These are phyloP conservation scores for Alligator sinensis DNA, from an alignment of 2,113 vertebrate species.

Conservation along the genomic window DNA sequence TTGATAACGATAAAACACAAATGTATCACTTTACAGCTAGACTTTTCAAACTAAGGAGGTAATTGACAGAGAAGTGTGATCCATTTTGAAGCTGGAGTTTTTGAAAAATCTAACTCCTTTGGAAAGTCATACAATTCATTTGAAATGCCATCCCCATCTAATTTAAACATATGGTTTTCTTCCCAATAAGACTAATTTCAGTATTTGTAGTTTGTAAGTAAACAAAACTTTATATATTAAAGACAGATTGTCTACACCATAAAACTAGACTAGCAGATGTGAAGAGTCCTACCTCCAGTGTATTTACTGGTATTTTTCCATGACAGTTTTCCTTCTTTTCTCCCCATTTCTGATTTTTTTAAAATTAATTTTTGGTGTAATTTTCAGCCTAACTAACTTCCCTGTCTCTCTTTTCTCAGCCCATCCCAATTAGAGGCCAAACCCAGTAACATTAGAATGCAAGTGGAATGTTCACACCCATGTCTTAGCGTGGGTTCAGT, in stretches of 20 bases:
- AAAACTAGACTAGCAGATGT: neutral
- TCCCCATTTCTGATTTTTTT: neutral
- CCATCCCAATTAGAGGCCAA: neutral
- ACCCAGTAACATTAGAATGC: neutral
- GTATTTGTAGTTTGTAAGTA: neutral
- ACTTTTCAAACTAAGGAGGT: neutral
- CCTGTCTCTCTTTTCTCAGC: neutral
- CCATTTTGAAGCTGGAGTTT: neutral
- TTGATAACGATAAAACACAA: neutral
- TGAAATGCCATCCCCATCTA: neutral
- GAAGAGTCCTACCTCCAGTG: neutral
- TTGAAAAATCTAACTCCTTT: neutral
- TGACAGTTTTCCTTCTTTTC: neutral
- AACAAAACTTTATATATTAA: neutral
- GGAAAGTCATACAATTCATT: neutral
- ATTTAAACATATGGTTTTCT: neutral
- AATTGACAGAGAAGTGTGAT: neutral
- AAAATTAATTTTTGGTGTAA: neutral
- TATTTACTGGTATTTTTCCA: neutral
- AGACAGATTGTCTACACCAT: neutral
- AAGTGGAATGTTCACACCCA: conserved; percentile 50
- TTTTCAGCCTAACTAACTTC: neutral
- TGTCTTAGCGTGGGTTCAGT: conserved; percentile 17
- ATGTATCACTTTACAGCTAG: neutral
- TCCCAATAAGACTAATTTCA: neutral